phyloP scores from a whole-genome alignment of 1,140 invertebrate species.

The Hesperophylax magnus region DNA sequence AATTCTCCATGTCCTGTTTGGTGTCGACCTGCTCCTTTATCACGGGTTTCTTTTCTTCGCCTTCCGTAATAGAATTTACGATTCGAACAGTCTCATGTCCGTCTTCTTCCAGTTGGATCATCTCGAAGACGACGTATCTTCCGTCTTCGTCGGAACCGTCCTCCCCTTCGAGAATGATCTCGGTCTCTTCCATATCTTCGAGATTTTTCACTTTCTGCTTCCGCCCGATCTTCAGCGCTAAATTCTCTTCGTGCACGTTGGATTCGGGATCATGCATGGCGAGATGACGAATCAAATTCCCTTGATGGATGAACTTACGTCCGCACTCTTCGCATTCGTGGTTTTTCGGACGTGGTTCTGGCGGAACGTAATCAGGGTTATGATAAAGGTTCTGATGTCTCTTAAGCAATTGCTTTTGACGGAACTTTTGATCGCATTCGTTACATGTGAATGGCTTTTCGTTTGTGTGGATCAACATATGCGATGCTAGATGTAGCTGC shows the following conservation, averaged over 20 bases:
- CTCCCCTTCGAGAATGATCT: conserved; percentile 64
- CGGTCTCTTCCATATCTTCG: conserved; percentile 61
- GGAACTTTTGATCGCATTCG: conserved; percentile 79
- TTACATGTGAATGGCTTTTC: conserved; percentile 88
- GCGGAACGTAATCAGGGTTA: conserved; percentile 87
- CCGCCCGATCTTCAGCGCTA: conserved; percentile 80
- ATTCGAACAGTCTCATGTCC: conserved; percentile 36
- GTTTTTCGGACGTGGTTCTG: conserved; percentile 84
- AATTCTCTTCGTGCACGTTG: conserved; percentile 77
- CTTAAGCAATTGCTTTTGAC: conserved; percentile 90
- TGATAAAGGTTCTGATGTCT: conserved; percentile 92
- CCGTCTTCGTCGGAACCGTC: conserved; percentile 68
- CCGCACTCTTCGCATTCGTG: conserved; percentile 89
- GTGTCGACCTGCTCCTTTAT: conserved; percentile 63
- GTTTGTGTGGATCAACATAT: conserved; percentile 93
- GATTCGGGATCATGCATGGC: conserved; percentile 88
- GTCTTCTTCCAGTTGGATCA: conserved; percentile 74
- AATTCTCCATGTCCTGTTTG: conserved; percentile 83
- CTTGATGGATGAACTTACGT: conserved; percentile 87
- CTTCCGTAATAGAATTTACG: conserved; percentile 7
- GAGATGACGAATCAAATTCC: conserved; percentile 90
- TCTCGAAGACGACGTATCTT: conserved; percentile 86
- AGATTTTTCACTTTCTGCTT: conserved; percentile 80
- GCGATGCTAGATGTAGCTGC: conserved; percentile 88
- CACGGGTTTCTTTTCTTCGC: conserved; percentile 60